These are phyloP conservation scores for Ichneumon xanthorius DNA, from an alignment of 2,888 invertebrate genomes.

Conservation along the genomic window DNA sequence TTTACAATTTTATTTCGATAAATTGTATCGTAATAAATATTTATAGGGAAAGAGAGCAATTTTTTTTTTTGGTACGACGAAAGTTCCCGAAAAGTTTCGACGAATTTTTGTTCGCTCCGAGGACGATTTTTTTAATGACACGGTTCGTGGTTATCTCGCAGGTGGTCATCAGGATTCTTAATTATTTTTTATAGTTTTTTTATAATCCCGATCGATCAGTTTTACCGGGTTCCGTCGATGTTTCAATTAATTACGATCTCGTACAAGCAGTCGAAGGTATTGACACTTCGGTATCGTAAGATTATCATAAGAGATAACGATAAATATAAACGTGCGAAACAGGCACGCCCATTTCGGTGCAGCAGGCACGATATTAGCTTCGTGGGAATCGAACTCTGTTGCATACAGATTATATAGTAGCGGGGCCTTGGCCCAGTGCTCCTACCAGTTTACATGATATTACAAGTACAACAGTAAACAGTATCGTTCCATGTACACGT, in stretches of 20 bases:
- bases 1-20: too few relatives aligned
- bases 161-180: neutral
- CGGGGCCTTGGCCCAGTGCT: slow-evolving; percentile 77
- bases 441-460: slow-evolving; percentile 60
- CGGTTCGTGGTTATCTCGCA: neutral
- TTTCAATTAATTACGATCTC: neutral
- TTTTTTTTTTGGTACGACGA: too few relatives aligned
- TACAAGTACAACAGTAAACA: slow-evolving; percentile 19
- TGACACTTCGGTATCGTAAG: neutral
- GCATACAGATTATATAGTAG: slow-evolving; percentile 13
- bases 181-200: neutral
- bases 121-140: too few relatives aligned
- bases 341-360: slow-evolving; percentile 16
- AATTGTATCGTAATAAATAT: too few relatives aligned
- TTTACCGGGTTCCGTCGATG: neutral
- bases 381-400: slow-evolving; percentile 75
- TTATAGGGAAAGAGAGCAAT: too few relatives aligned
- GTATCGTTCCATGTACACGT: neutral
- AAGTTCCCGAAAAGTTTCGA: too few relatives aligned
- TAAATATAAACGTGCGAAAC: slow-evolving; percentile 3
- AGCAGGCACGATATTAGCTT: slow-evolving; percentile 35
- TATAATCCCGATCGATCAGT: neutral
- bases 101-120: too few relatives aligned
- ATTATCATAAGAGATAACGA: slow-evolving; percentile 3
- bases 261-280: neutral